Evolutionary conservation across 2,113 vertebrate species (phyloP).

Genomic region (Xiphophorus hellerii): DNA sequence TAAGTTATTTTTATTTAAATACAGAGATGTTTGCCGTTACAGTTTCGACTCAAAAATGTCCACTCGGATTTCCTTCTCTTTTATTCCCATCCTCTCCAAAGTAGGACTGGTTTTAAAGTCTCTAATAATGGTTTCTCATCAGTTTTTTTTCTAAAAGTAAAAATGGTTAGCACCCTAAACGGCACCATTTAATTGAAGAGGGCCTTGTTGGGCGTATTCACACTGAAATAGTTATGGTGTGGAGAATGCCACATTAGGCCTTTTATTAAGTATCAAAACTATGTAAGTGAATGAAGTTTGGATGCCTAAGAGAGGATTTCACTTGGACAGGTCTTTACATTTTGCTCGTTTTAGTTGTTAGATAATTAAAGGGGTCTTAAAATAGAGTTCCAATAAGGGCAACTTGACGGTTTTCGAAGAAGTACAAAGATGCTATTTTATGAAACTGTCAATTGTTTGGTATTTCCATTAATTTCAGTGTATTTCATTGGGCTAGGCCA

Average conservation of each 20-base stretch:
- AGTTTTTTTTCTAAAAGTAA: conserved; percentile 11
- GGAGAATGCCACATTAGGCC: conserved; percentile 18
- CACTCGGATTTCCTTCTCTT: neutral
- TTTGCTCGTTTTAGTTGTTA: neutral
- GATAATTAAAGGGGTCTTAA: neutral
- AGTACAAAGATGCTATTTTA: too few species aligned
- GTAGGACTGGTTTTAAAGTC: conserved; percentile 18
- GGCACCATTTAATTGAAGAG: conserved; percentile 45
- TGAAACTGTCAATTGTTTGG: too few species aligned
- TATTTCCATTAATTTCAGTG: too few species aligned
- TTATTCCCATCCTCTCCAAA: conserved; percentile 1
- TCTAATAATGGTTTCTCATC: conserved; percentile 41
- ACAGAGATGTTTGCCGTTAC: conserved; percentile 10
- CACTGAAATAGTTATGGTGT: conserved; percentile 42
- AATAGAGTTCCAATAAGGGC: neutral
- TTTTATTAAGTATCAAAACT: conserved; percentile 14
- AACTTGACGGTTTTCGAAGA: too few species aligned
- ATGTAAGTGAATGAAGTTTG: conserved; percentile 11
- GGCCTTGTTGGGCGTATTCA: conserved; percentile 32
- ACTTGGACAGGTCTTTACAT: neutral
- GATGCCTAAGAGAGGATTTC: neutral
- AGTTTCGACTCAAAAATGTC: conserved; percentile 17
- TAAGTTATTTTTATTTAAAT: conserved; percentile 18
- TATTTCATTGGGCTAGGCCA: too few species aligned
- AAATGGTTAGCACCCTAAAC: conserved; percentile 26